Evolutionary conservation across 2,797 vertebrate species (phyloP).

Genomic region (Halcyon chelicuti): DNA sequence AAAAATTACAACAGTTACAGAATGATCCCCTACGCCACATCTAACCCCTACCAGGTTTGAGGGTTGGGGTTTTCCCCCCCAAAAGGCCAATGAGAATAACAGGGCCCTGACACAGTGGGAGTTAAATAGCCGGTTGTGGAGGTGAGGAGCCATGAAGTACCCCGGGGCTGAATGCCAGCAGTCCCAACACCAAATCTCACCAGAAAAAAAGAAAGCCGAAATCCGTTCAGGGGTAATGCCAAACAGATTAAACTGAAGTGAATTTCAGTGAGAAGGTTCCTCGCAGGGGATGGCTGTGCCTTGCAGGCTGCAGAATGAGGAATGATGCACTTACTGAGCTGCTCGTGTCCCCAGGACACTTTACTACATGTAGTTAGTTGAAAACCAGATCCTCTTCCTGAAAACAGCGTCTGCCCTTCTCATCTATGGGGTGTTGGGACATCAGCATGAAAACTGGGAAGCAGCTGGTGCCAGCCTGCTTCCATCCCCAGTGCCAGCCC

Average conservation of each 20-base stretch:
- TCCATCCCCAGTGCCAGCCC: fast-evolving
- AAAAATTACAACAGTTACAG: not conserved
- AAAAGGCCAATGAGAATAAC: not conserved
- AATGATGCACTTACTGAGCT: not conserved
- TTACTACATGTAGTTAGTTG: not conserved
- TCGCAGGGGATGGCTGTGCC: not conserved
- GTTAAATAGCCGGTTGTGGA: fast-evolving
- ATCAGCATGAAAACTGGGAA: not conserved
- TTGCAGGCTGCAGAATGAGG: not conserved
- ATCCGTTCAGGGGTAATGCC: fast-evolving
- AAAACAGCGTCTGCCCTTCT: not conserved
- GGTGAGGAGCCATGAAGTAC: not conserved
- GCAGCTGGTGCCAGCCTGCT: not conserved
- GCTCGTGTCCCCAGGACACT: not conserved
- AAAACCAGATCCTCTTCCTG: not conserved
- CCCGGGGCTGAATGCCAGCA: not conserved
- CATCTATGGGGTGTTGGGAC: fast-evolving
- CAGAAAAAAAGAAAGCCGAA: not conserved
- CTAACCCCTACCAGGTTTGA: not conserved
- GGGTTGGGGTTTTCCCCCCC: not conserved
- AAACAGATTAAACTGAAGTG: not conserved
- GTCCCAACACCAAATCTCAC: not conserved
- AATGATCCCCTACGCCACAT: not conserved
- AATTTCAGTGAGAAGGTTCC: not conserved
- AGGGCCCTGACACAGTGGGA: not conserved